Evolutionary conservation across 2,888 invertebrate genomes (phyloP).

Genomic region (Quadriops clusia): DNA sequence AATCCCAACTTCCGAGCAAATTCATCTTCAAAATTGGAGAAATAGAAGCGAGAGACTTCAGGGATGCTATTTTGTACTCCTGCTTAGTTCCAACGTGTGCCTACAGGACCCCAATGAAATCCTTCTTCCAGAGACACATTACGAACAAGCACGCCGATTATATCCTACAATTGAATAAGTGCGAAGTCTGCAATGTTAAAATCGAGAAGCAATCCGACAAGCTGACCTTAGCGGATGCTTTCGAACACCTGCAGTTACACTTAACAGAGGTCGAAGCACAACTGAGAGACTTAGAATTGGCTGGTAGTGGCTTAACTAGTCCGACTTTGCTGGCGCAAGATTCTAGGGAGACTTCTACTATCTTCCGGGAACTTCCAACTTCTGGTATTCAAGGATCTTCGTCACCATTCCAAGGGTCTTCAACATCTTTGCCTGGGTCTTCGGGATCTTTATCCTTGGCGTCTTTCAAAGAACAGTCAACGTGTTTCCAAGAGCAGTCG

Average conservation of each 20-base stretch:
- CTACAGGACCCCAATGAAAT: conserved; percentile 23
- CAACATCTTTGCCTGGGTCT: too few relatives aligned
- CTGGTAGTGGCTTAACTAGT: too few relatives aligned
- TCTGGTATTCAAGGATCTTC: too few relatives aligned
- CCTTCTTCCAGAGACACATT: conserved; percentile 28
- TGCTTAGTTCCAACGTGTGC: conserved; percentile 28
- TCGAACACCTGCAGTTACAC: conserved; percentile 18
- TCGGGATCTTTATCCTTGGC: too few relatives aligned
- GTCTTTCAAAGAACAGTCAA: too few relatives aligned
- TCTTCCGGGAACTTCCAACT: too few relatives aligned
- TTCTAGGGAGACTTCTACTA: too few relatives aligned
- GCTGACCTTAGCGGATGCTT: conserved; percentile 14
- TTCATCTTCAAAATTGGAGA: conserved; percentile 14
- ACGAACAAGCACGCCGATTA: conserved; percentile 22
- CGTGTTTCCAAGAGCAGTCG: too few relatives aligned
- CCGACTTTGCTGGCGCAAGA: too few relatives aligned
- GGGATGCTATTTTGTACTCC: conserved; percentile 19
- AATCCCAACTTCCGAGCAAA: conserved; percentile 1
- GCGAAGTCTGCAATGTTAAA: conserved; percentile 15
- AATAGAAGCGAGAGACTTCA: conserved; percentile 12
- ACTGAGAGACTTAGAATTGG: too few relatives aligned
- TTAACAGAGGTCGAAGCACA: too few relatives aligned
- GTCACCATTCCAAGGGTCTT: too few relatives aligned
- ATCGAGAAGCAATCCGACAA: conserved; percentile 9
- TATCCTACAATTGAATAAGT: conserved; percentile 8